Evolutionary conservation across 2,113 vertebrate species (phyloP).

Genomic region (Phocoena phocoena): DNA sequence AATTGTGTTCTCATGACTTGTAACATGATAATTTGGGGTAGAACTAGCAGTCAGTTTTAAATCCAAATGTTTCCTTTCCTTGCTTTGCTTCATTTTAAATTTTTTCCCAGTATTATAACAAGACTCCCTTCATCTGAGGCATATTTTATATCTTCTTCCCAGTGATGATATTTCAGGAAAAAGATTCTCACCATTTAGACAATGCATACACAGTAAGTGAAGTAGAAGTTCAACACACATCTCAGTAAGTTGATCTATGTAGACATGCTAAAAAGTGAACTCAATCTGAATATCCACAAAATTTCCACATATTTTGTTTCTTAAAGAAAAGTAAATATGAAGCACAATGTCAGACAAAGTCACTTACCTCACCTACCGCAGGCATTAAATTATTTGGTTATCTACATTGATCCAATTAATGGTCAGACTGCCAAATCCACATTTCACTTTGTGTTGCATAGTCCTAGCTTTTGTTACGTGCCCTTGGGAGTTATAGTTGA

Average conservation of each 20-base stretch:
- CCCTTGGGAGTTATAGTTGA: conserved; percentile 17
- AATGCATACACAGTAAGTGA: not conserved
- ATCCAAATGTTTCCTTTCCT: not conserved
- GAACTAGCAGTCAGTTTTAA: not conserved
- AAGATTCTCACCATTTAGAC: not conserved
- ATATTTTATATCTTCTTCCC: not conserved
- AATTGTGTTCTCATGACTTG: not conserved
- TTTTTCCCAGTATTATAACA: not conserved
- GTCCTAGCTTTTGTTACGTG: not conserved
- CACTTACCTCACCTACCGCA: not conserved
- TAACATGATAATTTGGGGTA: not conserved
- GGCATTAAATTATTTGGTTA: conserved; percentile 47
- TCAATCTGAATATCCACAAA: not conserved
- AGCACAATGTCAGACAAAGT: not conserved
- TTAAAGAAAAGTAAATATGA: conserved; percentile 32
- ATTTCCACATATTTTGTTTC: not conserved
- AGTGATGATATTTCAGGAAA: not conserved
- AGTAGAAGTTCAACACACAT: not conserved
- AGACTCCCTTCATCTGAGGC: not conserved
- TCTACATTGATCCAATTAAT: conserved; percentile 43
- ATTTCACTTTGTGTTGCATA: not conserved
- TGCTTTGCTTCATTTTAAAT: not conserved
- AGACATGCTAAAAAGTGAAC: not conserved
- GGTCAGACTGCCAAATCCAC: conserved; percentile 27
- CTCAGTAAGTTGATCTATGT: not conserved